Evolutionary conservation across 2,888 invertebrate species (phyloP).

Genomic region (Acleris holmiana): DNA sequence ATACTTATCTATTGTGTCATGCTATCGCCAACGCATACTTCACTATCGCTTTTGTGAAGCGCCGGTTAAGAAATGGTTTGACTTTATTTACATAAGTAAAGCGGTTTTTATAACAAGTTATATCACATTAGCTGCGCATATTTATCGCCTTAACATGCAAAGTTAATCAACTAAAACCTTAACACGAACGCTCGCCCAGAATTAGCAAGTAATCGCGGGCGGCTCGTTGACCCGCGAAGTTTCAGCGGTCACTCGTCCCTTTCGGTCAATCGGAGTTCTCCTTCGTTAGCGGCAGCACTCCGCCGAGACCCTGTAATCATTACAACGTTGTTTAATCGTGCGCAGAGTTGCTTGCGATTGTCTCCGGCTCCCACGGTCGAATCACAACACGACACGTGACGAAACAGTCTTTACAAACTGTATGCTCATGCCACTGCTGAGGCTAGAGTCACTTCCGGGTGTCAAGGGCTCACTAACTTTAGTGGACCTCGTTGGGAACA

Average conservation of each 20-base stretch:
- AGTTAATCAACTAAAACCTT: neutral
- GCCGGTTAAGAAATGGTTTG: too few species aligned
- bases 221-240: constrained; percentile 3
- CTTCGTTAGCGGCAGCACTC: constrained; percentile 19
- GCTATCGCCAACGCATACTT: too few species aligned
- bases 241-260: constrained; percentile 1
- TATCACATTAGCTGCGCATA: neutral
- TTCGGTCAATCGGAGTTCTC: constrained; percentile 5
- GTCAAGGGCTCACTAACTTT: constrained; percentile 25
- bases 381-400: neutral
- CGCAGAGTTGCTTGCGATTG: constrained; percentile 15
- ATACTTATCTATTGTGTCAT: too few species aligned
- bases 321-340: constrained; percentile 28
- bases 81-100: too few species aligned
- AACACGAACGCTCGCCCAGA: neutral
- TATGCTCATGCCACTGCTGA: constrained; percentile 13
- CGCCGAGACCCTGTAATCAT: constrained; percentile 20
- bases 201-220: neutral
- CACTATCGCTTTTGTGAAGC: too few species aligned
- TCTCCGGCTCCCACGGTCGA: constrained; percentile 22
- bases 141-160: neutral
- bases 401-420: constrained; percentile 3
- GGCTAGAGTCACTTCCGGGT: constrained; percentile 25
- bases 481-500: neutral
- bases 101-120: too few species aligned